Base-by-base conservation (phyloP, 2,113 vertebrate genomes). In the Anser brachyrhynchus region DNA sequence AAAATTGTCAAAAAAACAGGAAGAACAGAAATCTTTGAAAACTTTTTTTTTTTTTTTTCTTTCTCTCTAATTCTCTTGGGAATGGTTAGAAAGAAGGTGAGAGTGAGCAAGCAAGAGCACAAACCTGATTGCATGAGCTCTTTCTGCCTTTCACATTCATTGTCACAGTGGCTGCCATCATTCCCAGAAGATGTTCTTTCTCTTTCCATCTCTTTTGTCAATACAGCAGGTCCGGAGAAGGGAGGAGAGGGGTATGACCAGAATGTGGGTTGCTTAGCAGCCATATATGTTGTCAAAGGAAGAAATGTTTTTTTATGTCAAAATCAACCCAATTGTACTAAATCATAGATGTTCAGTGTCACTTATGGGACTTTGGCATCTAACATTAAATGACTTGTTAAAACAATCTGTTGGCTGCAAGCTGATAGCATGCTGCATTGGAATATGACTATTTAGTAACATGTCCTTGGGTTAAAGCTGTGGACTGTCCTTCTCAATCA, bases 1-100 rank as follows among this genome's bases (percentile, higher is more conserved):
- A 61, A 84, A 94, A 69, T 5, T 18, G 18, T 29, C 71, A 37
- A 72, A 91, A 72, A 91, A 52, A 5, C 13, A 14, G 25, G 49
- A 61, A 69, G 41, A 74, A 55, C 25, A 22, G 31, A 74, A 67
- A 44, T 64, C 25, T 72, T 84, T 19, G 46, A 55, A 65, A 67
- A 4, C 0, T 2, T 0, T 1, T 46, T 25, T 70, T 66, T 3
- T 8, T 18, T 46, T 19, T 19, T 46, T 26, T 82, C 15, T 19
- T 46, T 46, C 20, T 83, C 44, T 62, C 23, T 11, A 35, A 25
- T 17, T 73, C 18, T 62, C 10, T 54, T 79, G 71, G 43, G 44
- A 73, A 39, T 29, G 8, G 0, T 26, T 16, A 35, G 69, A 81
- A 51, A 19, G 58, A 55, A 67, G 46, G 15, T 25, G 31, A 75